These are phyloP conservation scores for Mormoops blainvillei DNA, from an alignment of 2,113 vertebrate species.

Conservation along the genomic window DNA sequence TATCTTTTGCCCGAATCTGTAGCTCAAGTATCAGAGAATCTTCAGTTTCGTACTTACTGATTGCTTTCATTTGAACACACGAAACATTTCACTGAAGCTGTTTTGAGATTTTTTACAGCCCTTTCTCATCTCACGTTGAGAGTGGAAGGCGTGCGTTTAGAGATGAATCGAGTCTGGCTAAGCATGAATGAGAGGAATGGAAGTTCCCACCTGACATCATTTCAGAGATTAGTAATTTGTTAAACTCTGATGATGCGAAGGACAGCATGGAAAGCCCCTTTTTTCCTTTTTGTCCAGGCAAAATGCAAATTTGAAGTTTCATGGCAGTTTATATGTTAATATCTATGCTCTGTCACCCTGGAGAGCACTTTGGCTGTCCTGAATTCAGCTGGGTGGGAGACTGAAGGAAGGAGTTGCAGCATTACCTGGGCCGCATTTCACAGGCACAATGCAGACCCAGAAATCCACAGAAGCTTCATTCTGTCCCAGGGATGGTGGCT, in stretches of 20 bases:
- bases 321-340: constrained; percentile 82
- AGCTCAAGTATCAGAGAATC: background rate
- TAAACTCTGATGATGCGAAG: constrained; percentile 74
- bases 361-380: constrained; percentile 80
- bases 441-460: background rate
- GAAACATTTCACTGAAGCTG: constrained; percentile 52
- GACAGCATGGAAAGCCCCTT: constrained; percentile 76
- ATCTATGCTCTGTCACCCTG: constrained; percentile 76
- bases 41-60: constrained; percentile 63
- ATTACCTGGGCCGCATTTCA: constrained; percentile 50
- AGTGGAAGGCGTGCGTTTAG: constrained; percentile 67
- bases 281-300: constrained; percentile 81
- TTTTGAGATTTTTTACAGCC: constrained; percentile 49
- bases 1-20: background rate
- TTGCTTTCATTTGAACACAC: constrained; percentile 64
- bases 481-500: background rate
- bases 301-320: constrained; percentile 85
- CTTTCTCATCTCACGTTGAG: constrained; percentile 66
- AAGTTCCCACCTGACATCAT: constrained; percentile 74
- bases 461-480: constrained; percentile 1
- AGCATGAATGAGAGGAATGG: constrained; percentile 71
- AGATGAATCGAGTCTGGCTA: constrained; percentile 73
- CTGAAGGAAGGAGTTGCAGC: constrained; percentile 73
- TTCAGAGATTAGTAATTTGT: constrained; percentile 79
- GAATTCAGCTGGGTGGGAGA: constrained; percentile 78